Evolutionary conservation across 2,113 vertebrate species (phyloP), one percentile per base, ranked within the genome.

Genomic region (Todiramphus saurophagus): DNA sequence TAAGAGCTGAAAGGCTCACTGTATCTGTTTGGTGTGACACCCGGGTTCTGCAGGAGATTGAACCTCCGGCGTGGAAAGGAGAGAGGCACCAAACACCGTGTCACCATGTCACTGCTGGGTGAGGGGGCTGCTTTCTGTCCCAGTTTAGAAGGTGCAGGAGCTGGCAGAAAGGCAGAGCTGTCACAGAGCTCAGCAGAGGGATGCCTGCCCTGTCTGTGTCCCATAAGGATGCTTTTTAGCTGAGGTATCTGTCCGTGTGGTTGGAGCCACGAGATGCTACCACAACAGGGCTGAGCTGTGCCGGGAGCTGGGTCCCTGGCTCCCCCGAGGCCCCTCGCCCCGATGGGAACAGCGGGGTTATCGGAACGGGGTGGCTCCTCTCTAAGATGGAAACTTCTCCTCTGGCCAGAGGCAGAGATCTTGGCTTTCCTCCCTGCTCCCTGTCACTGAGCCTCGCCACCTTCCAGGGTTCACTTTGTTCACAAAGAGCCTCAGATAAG

Each of bases 321-420:
- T 3, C 20, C 50, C 24, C 28, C 0, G 0, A 59, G 72, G 35
- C 33, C 41, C 23, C 70, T 31, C 2, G 1, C 44, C 1, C 1
- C 0, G 6, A 7, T 43, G 77, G 77, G 83, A 91, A 10, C 84
- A 50, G 79, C 0, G 0, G 46, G 43, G 63, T 85, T 77, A 83
- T 92, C 68, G 0, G 19, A 21, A 16, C 1, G 30, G 94, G 88
- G 58, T 94, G 89, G 83, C 73, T 96, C 87, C 94, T 79, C 33
- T 8, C 95, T 96, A 91, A 97, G 93, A 98, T 98, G 98, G 97
- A 98, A 98, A 98, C 72, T 98, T 98, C 94, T 97, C 55, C 82
- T 43, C n/a, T 83, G 66, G 97, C 98, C 97, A 98, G 96, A 88
- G 90, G 92, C 85, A 94, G 79, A 2, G 63, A 27, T 70, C 81